Base-by-base conservation (phyloP, 1,140 invertebrate species). In the Polypedilum vanderplanki region DNA sequence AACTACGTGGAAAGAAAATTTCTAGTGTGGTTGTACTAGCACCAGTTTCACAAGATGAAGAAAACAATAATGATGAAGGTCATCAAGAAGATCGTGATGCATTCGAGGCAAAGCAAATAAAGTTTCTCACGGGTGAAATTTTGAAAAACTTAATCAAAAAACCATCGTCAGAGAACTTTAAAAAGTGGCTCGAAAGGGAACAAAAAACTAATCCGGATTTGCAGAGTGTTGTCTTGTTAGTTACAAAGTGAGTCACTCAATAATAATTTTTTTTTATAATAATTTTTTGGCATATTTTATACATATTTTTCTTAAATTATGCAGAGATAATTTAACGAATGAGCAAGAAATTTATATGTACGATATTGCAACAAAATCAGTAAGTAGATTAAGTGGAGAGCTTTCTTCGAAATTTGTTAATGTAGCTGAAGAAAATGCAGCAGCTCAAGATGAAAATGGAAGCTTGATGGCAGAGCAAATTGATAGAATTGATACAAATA, bases 281-380 rank as follows among this genome's bases (percentile, higher is more conserved):
- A 74, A 75, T 12, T 65, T 64, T 67, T 33, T 33, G 24, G 5
- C 1, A 33, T 33, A 3, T 33, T 33, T 33, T 33, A 33, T n/a
- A n/a, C n/a, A n/a, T n/a, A n/a, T n/a, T 33, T 33, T 33, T 33
- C 24, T 3, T 33, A 33, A 33, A 33, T 33, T 33, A 78, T 84
- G 85, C 75, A 74, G 73, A 40, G 84, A 86, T 46, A 80, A 82
- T 46, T 77, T 78, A 67, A 77, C 85, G 20, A 85, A 85, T 12
- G 87, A 88, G 65, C 89, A 90, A 80, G 91, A 93, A 84, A 93
- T 94, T 76, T 94, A 88, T 81, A 93, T 94, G 92, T 93, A 92
- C 80, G 92, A 94, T 78, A 87, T 92, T 9, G 81, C 84, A 67
- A 88, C 88, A 22, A 85, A 88, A 77, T 86, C 83, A 75, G 88